Conservation (phyloP, 2,797 vertebrate genomes). For the Spondyliosoma cantharus region DNA sequence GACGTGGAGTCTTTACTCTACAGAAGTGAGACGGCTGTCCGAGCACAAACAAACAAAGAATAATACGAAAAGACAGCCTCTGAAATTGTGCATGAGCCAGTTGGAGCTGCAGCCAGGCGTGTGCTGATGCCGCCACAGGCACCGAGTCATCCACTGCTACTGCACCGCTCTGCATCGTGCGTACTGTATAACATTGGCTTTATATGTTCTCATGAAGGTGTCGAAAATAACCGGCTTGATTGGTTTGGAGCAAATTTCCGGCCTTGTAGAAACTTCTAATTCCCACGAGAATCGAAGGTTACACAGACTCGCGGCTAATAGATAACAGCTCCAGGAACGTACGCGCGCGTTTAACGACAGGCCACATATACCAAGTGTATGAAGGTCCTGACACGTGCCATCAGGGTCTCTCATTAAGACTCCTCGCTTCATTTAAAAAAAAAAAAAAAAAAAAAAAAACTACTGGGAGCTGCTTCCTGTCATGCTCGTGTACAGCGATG, state of each 20-base stretch:
- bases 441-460: slow-evolving; percentile 45
- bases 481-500: slow-evolving; percentile 60
- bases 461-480: slow-evolving; percentile 56
- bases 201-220: slow-evolving; percentile 3
- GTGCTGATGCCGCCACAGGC: slow-evolving; percentile 64
- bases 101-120: slow-evolving; percentile 67
- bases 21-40: slow-evolving; percentile 51
- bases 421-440: slow-evolving; percentile 36
- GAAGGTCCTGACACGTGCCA: slow-evolving; percentile 48
- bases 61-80: slow-evolving; percentile 65
- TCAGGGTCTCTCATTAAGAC: slow-evolving; percentile 54
- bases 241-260: neutral
- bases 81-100: slow-evolving; percentile 54
- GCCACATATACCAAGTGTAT: slow-evolving; percentile 23
- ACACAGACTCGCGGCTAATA: neutral
- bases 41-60: slow-evolving; percentile 48
- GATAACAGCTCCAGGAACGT: neutral
- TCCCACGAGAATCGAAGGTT: slow-evolving; percentile 8
- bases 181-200: slow-evolving; percentile 13
- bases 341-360: slow-evolving; percentile 21
- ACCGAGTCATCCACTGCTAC: slow-evolving; percentile 44
- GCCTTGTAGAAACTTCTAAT: slow-evolving; percentile 7
- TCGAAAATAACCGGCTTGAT: neutral
- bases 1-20: slow-evolving; percentile 48
- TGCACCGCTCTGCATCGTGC: slow-evolving; percentile 20